phyloP scores from a whole-genome alignment of 2,113 vertebrate species.

The Lonchura striata region DNA sequence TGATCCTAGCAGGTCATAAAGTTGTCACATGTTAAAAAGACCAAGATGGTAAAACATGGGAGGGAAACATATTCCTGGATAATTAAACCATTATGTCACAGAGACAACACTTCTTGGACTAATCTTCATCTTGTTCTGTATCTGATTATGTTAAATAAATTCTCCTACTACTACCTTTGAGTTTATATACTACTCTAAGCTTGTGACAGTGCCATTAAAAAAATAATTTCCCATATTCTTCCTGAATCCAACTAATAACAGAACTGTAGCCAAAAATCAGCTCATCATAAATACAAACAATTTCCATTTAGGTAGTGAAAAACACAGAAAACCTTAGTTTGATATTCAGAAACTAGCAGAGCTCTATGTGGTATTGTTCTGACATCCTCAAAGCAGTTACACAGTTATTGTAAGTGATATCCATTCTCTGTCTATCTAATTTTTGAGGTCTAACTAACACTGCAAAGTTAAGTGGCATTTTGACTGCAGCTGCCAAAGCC shows the following conservation, averaged over 20 bases:
- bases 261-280: neutral
- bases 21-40: neutral
- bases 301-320: neutral
- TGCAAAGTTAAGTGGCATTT: neutral
- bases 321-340: neutral
- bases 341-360: neutral
- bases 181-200: neutral
- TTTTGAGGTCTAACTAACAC: neutral
- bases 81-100: neutral
- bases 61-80: neutral
- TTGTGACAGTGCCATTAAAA: neutral
- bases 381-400: neutral
- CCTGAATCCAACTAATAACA: neutral
- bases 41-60: neutral
- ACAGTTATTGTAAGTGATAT: neutral
- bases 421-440: neutral
- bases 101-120: neutral
- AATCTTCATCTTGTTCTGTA: neutral
- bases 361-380: neutral
- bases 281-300: neutral
- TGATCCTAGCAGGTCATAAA: constrained; percentile 83
- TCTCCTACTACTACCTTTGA: neutral
- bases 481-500: neutral
- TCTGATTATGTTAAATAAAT: neutral
- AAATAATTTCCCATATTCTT: neutral